These are phyloP conservation scores for Alca torda DNA, from an alignment of 2,797 vertebrate genomes.

Conservation along the genomic window DNA sequence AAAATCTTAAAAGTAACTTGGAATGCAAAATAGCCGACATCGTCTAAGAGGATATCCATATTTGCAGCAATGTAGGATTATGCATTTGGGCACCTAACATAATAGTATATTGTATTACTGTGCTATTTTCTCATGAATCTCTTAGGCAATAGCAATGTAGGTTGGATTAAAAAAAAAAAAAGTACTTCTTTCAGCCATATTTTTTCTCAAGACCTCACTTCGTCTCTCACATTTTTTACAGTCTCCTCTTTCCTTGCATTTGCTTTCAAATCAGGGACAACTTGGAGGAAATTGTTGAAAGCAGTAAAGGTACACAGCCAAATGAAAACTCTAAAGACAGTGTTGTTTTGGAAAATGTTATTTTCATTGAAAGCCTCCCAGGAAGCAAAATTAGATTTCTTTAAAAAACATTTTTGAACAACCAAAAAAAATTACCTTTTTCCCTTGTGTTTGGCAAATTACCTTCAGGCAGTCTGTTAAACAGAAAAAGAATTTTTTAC, in stretches of 20 bases:
- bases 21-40: background rate
- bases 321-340: constrained; percentile 5
- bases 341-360: background rate
- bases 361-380: constrained; percentile 20
- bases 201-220: constrained; percentile 15
- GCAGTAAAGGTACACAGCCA: background rate
- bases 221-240: background rate
- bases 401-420: constrained; percentile 1
- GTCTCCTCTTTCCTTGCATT: background rate
- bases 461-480: background rate
- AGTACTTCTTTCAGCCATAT: background rate
- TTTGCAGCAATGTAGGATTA: background rate
- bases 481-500: background rate
- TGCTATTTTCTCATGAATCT: background rate
- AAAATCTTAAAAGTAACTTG: background rate
- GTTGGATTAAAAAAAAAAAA: background rate
- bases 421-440: background rate
- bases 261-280: constrained; percentile 15
- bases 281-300: background rate
- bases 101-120: background rate
- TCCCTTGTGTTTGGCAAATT: background rate
- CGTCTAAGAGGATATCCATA: background rate
- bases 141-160: background rate
- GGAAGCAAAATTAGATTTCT: constrained; percentile 27
- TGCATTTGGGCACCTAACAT: background rate